phyloP scores from a whole-genome alignment of 2,797 vertebrate species.

The Hemibagrus guttatus region DNA sequence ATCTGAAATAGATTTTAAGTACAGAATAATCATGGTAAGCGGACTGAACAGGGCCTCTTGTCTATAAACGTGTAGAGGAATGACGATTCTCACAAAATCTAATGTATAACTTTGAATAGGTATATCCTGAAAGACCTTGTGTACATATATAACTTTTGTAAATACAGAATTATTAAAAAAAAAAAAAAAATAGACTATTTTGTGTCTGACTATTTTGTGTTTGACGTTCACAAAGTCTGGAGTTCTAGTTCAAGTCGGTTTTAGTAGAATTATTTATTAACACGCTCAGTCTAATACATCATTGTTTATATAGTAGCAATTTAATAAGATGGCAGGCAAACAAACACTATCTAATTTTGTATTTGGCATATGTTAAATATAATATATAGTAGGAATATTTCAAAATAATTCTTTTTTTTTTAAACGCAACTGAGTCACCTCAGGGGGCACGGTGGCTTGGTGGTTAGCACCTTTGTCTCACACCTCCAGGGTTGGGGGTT shows the following conservation, averaged over 20 bases:
- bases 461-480: too few relatives aligned
- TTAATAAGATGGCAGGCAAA: too few relatives aligned
- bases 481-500: too few relatives aligned
- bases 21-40: not conserved
- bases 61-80: not conserved
- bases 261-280: not conserved
- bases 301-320: not conserved
- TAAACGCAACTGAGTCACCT: too few relatives aligned
- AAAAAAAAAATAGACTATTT: slow-evolving; percentile 20
- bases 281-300: not conserved
- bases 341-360: too few relatives aligned
- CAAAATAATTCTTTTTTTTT: too few relatives aligned
- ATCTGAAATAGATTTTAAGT: slow-evolving; percentile 22
- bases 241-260: not conserved
- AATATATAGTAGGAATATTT: not conserved
- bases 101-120: slow-evolving; percentile 52
- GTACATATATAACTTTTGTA: slow-evolving; percentile 56
- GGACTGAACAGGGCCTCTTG: not conserved
- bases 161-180: slow-evolving; percentile 57
- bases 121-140: slow-evolving; percentile 47
- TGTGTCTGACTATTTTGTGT: slow-evolving; percentile 19
- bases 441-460: too few relatives aligned
- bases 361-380: not conserved
- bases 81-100: slow-evolving; percentile 16
- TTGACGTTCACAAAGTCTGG: not conserved